These are phyloP conservation scores for Biston betularia DNA, from an alignment of 2,888 invertebrate genomes.

Conservation along the genomic window DNA sequence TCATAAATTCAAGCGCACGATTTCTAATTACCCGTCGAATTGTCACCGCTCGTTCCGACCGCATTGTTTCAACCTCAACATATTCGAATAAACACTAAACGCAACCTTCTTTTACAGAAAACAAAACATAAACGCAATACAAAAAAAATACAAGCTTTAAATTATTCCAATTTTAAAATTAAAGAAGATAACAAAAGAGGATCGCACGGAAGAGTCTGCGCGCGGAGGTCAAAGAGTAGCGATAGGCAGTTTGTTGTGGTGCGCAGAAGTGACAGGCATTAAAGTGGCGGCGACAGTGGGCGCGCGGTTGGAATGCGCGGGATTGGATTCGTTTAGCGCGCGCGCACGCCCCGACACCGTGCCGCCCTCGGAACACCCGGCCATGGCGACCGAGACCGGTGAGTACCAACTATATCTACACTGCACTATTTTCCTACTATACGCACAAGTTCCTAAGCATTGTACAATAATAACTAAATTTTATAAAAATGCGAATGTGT, in stretches of 20 bases:
- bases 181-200: conserved; percentile 32
- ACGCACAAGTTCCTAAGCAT: not conserved
- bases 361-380: conserved; percentile 83
- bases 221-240: conserved; percentile 46
- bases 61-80: conserved; percentile 16
- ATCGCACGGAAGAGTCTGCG: conserved; percentile 28
- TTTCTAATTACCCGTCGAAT: conserved; percentile 46
- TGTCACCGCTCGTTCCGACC: conserved; percentile 55
- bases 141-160: conserved; percentile 62
- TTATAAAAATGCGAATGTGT: too few relatives aligned
- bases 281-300: conserved; percentile 79
- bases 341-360: conserved; percentile 81
- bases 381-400: conserved; percentile 85
- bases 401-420: conserved; percentile 50
- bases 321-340: conserved; percentile 80
- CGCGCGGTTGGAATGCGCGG: conserved; percentile 81
- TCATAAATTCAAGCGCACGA: conserved; percentile 47
- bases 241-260: conserved; percentile 40
- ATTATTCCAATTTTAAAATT: conserved; percentile 44
- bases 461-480: not conserved
- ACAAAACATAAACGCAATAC: conserved; percentile 58
- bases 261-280: conserved; percentile 64
- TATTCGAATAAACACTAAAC: conserved; percentile 40
- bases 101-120: conserved; percentile 56
- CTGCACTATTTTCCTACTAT: not conserved